These are phyloP conservation scores for Schmidtea mediterranea DNA, from an alignment of 1,140 invertebrate species.

Conservation along the genomic window DNA sequence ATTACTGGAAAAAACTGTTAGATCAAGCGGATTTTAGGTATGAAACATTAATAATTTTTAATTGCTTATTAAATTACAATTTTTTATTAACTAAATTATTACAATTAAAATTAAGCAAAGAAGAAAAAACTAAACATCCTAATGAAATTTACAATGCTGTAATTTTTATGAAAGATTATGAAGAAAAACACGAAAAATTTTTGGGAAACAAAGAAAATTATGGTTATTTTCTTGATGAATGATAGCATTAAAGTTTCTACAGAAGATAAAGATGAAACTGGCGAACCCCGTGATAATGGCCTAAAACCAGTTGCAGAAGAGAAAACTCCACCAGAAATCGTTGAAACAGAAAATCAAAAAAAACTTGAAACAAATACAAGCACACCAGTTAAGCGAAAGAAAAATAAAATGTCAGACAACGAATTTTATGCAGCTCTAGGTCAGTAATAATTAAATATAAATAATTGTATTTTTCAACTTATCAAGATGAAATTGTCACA, in stretches of 20 bases:
- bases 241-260: neutral
- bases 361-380: too few species aligned
- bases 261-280: neutral
- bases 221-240: neutral
- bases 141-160: neutral
- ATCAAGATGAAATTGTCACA: neutral
- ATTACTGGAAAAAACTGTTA: constrained; percentile 1
- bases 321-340: neutral
- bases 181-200: neutral
- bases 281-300: neutral
- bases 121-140: neutral
- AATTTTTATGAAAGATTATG: neutral
- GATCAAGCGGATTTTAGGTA: neutral
- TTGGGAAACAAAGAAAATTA: neutral
- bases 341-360: too few species aligned
- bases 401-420: neutral
- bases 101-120: neutral
- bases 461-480: too few species aligned
- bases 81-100: neutral
- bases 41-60: neutral
- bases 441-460: neutral
- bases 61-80: neutral
- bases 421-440: neutral
- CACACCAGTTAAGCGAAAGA: too few species aligned
- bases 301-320: neutral